Conservation (phyloP, 2,113 vertebrate species). For the Saguinus midas region DNA sequence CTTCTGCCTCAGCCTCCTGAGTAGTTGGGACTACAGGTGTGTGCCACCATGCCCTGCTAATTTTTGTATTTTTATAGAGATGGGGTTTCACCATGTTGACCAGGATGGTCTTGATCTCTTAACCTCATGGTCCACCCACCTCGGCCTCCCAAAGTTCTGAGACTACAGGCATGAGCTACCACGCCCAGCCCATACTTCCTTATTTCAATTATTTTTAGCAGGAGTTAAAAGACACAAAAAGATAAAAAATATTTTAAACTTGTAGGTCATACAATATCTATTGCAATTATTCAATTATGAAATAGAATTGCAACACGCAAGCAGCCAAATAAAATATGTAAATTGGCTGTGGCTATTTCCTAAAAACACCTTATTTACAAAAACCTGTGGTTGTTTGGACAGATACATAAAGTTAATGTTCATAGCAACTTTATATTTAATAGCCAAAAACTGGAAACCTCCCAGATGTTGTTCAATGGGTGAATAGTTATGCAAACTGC, state of each 20-base stretch:
- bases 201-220: not conserved
- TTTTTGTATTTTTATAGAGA: no score
- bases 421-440: not conserved
- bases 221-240: not conserved
- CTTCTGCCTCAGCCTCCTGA: no score
- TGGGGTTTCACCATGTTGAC: no score
- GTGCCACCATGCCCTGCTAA: no score
- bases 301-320: not conserved
- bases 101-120: no score
- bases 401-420: not conserved
- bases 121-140: no score
- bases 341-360: not conserved
- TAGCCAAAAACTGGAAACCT: not conserved
- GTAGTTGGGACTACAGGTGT: no score
- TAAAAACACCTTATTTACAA: not conserved
- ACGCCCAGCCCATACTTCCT: not conserved
- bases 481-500: not conserved
- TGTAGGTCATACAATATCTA: not conserved
- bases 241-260: not conserved
- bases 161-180: no score
- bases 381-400: not conserved
- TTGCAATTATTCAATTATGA: not conserved
- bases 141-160: no score
- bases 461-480: not conserved
- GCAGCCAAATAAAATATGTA: not conserved